Base-by-base conservation (phyloP, 1,140 invertebrate genomes). In the Contarinia nasturtii region DNA sequence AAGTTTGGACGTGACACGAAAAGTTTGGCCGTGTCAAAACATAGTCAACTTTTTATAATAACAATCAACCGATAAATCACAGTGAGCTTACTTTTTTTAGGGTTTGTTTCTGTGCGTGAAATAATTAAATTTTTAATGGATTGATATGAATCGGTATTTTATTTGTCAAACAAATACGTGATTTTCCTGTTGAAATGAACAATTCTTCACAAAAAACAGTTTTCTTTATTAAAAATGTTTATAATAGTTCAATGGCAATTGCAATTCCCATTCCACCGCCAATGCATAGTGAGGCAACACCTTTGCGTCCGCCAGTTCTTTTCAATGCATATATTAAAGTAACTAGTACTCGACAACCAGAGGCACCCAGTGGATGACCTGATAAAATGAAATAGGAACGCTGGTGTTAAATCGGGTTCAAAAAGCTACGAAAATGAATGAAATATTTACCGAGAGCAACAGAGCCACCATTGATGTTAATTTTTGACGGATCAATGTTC, bases 261-360 rank as follows among this genome's bases (percentile, higher is more conserved):
- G 87, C 86, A 48, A 92, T 82, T 19, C 88, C 88, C 86, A 91
- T 90, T 40, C 88, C 88, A 15, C 88, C 88, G 15, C 88, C 88
- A 57, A 93, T 76, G 63, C 88, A 93, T 2, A 92, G 66, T 0
- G 83, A 71, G 40, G 85, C 86, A 34, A 91, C 70, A 27, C 88
- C 88, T 62, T 75, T 81, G 54, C 72, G 77, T 20, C 71, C 73
- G 7, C 68, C 67, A 11, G 68, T 73, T 42, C 74, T 67, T 55
- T 76, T 62, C 34, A 86, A 59, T 5, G 75, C 70, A 60, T 86
- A 68, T 7, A 86, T 50, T 19, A 86, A 58, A 1, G 83, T 86
- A 2, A 86, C 80, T 19, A 86, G 54, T 56, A 90, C 68, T 55
- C 86, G 68, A 19, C 80, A 70, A 22, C 78, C 89, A 52, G 78